Base-by-base conservation (phyloP, 2,888 invertebrate genomes). In the Dusona sp. region DNA sequence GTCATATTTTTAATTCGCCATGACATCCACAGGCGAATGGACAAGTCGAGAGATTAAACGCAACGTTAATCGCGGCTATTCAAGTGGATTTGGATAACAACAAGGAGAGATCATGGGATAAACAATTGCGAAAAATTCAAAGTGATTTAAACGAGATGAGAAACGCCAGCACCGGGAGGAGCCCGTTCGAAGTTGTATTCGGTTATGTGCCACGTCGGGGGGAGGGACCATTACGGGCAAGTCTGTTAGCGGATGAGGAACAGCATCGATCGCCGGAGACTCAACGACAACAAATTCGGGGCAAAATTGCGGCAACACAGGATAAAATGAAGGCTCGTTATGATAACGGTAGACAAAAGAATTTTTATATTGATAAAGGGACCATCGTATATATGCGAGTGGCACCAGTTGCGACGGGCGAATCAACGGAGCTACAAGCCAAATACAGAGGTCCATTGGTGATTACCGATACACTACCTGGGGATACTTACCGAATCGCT, bases 11-110 rank as follows among this genome's bases (percentile, higher is more conserved):
- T 2, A 89, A 81, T 33, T 83, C 85, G 0, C 73, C 84, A 0
- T n/a, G 87, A 42, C 84, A 88, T 51, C 88, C 87, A 0, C 88
- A 88, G 79, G 89, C 83, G 0, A 88, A 89, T 54, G 87, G 87
- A 2, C 70, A 61, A 6, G 61, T 83, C 67, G 74, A 89, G 36
- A 48, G 89, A n/a, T 81, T 88, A 0, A 88, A 86, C 19, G 68
- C 78, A n/a, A 82, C 85, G 0, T 45, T 88, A 0, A 38, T 87
- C 6, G 82, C 86, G 42, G 73, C 79, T 3, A 86, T 86, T 16
- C 65, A 51, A 36, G n/a, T 9, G 4, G 75, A 45, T 54, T 29
- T 83, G 64, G 25, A n/a, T 79, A 29, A 64, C 9, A 8, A 85
- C 73, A 38, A 51, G 0, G 72, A 48, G 0, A 13, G 25, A 33